These are phyloP conservation scores for Anguilla obscura DNA, from an alignment of 2,797 vertebrate genomes.

Conservation along the genomic window DNA sequence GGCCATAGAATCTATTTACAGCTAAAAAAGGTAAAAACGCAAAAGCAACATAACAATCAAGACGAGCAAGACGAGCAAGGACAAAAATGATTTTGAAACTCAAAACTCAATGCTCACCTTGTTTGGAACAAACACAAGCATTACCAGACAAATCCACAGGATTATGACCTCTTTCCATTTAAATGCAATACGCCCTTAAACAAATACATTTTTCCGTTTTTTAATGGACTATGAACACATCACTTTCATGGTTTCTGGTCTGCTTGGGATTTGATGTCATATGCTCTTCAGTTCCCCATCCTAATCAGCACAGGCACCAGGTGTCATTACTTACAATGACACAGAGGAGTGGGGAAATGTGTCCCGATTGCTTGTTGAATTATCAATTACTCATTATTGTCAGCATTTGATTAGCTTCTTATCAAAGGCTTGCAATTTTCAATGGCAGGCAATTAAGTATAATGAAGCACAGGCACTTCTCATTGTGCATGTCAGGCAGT, in stretches of 20 bases:
- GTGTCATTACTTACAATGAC: slow-evolving; percentile 50
- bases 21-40: too few relatives aligned
- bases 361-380: slow-evolving; percentile 16
- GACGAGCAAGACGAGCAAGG: too few relatives aligned
- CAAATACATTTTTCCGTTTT: neutral
- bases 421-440: slow-evolving; percentile 25
- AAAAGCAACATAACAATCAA: too few relatives aligned
- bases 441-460: slow-evolving; percentile 6
- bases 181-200: neutral
- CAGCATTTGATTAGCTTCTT: slow-evolving; percentile 25
- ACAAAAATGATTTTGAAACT: too few relatives aligned
- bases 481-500: slow-evolving; percentile 8
- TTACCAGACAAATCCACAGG: neutral
- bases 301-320: slow-evolving; percentile 50
- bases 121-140: neutral
- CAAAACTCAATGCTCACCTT: too few relatives aligned
- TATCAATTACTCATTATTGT: slow-evolving; percentile 20
- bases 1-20: too few relatives aligned
- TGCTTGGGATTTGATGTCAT: neutral
- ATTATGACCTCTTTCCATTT: neutral
- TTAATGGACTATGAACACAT: neutral
- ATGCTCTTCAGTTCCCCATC: neutral
- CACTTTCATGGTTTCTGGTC: neutral
- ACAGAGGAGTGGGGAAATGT: slow-evolving; percentile 14
- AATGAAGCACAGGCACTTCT: slow-evolving; percentile 11